Conservation (phyloP, 2,113 vertebrate genomes). For the Myotis davidii region DNA sequence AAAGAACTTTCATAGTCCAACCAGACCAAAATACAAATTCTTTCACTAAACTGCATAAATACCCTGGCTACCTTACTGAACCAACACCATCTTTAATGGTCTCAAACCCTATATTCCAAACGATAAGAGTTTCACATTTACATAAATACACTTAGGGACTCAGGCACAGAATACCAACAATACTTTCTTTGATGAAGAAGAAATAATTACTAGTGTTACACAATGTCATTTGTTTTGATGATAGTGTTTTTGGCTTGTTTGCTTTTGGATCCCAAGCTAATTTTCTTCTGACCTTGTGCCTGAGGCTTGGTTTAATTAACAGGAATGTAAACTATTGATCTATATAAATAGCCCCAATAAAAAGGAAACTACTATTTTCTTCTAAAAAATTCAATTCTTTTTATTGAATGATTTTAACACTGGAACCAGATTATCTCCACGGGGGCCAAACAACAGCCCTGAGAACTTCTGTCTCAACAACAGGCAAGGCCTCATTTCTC, state of each 20-base stretch:
- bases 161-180: not conserved
- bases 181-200: not conserved
- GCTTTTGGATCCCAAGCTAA: not conserved
- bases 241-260: not conserved
- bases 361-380: constrained; percentile 42
- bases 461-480: constrained; percentile 5
- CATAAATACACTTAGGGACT: not conserved
- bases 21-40: not conserved
- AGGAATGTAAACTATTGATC: not conserved
- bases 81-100: not conserved
- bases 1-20: not conserved
- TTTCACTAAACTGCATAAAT: not conserved
- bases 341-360: not conserved
- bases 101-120: not conserved
- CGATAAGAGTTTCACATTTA: not conserved
- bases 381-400: not conserved
- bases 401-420: constrained; percentile 39
- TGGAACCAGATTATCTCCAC: not conserved
- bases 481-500: not conserved
- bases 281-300: not conserved
- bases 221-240: constrained; percentile 4
- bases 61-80: not conserved
- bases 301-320: not conserved
- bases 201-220: not conserved
- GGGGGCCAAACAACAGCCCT: not conserved